Evolutionary conservation across 2,797 vertebrate species (phyloP), one percentile per base, ranked within the genome.

Genomic region (Pipistrellus pygmaeus): DNA sequence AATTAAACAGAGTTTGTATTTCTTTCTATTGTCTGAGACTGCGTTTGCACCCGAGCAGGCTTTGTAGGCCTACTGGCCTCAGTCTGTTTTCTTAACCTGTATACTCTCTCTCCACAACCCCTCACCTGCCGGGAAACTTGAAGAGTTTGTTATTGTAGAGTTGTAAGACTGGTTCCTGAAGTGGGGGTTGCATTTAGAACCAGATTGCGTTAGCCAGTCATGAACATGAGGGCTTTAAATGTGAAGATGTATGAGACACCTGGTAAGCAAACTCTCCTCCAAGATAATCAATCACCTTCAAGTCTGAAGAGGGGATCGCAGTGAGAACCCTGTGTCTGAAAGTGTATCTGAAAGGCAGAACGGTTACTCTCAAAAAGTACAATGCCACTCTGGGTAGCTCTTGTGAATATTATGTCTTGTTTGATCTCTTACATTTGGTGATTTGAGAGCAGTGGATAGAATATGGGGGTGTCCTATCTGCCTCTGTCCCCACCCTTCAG

Each of bases 211-310:
- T 87, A 78, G n/a, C 91, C 90, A 41, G 0, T 69, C 85, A 77
- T 93, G 80, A 94, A 96, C 68, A 71, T 77, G 82, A 97, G 96
- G 48, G 27, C 81, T 97, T 94, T 92, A 73, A 90, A 85, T 95
- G 85, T 97, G 76, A 95, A 93, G 77, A 92, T 96, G 73, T 82
- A 1, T 83, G 75, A 93, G 48, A 88, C 96, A 92, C 62, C 83
- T 4, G 3, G 69, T 97, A 77, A 93, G 92, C 93, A 96, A n/a
- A 86, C n/a, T 92, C 91, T 85, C 53, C 78, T 86, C 95, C 57
- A 77, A 87, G 35, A 60, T 90, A 91, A 21, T 85, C 90, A 80
- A 21, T 85, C 90, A 80, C 95, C 91, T 96, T 81, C 75, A 88
- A n/a, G 57, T 97, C 87, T 87, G 27, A 87, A 95, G 66, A 90